Base-by-base conservation (phyloP, 2,797 vertebrate genomes). In the Syncerus caffer region DNA sequence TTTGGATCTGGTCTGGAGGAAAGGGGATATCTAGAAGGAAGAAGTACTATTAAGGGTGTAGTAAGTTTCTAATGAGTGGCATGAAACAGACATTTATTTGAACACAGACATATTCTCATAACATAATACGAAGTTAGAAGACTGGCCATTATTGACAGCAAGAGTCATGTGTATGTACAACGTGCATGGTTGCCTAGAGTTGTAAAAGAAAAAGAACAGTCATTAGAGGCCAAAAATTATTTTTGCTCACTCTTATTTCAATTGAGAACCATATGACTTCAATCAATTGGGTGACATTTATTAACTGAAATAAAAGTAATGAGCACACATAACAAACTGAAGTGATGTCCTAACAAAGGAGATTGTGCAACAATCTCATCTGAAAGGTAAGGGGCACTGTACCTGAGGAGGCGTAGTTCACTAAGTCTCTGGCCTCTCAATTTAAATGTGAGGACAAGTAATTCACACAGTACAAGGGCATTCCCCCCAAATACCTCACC, bases 1-100 rank as follows among this genome's bases (percentile, higher is more conserved):
- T 98, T 53, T 95, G 98, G 98, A 98, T 98, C 53, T 97, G 98
- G 83, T 96, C 97, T 97, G 3, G 53, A 94, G 98, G 62, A 50
- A 97, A 99, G 95, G 98, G 62, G 86, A 93, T 85, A 60, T 96
- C 98, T 98, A 98, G 76, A 95, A 89, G 50, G 82, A 98, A 67
- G 92, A 95, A 85, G 87, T 15, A 80, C 4, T 55, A n/a, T 27
- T 55, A 79, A 14, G 51, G 42, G 23, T 31, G 6, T 25, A 31
- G 60, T 47, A 23, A 42, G 82, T 53, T 95, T 79, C 25, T 7
- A 95, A 15, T 2, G 25, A 95, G 84, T 17, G 62, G 15, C 21
- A 60, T 8, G 13, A 90, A 31, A 74, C 19, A 6, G 51, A 93
- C 51, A 29, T 87, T 79, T 64, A 80, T 38, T 23, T 84, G 79